phyloP scores from a whole-genome alignment of 2,797 vertebrate species.

The Oryzias dopingdopingensis region DNA sequence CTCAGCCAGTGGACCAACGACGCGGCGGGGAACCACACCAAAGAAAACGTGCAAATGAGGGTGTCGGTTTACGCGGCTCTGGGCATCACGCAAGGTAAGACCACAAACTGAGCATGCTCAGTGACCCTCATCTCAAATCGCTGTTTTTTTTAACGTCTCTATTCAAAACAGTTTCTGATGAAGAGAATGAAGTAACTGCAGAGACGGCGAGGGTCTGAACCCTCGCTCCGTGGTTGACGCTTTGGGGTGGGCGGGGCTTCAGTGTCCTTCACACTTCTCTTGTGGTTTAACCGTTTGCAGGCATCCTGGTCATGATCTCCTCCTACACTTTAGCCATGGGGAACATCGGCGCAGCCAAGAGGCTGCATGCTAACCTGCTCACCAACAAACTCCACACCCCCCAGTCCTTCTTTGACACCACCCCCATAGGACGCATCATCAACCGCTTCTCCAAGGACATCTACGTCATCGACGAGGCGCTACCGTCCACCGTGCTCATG shows the following conservation, averaged over 20 bases:
- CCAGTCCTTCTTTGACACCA: conserved; percentile 96
- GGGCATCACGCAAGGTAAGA: conserved; percentile 90
- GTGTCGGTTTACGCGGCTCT: conserved; percentile 90
- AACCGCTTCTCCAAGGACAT: conserved; percentile 98
- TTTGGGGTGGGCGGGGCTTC: conserved; percentile 1
- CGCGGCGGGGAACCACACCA: conserved; percentile 57
- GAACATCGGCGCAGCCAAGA: conserved; percentile 83
- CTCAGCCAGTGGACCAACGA: conserved; percentile 94
- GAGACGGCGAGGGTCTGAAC: too few relatives aligned
- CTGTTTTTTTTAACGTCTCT: too few relatives aligned
- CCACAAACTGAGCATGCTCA: not conserved
- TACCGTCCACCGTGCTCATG: conserved; percentile 87
- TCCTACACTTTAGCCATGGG: conserved; percentile 88
- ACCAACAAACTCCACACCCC: conserved; percentile 90
- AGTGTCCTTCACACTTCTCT: conserved; percentile 19
- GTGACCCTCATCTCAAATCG: not conserved
- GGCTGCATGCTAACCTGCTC: conserved; percentile 84
- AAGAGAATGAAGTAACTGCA: too few relatives aligned
- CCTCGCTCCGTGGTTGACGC: too few relatives aligned
- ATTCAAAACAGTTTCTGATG: too few relatives aligned
- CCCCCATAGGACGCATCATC: conserved; percentile 91
- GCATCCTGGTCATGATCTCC: conserved; percentile 85
- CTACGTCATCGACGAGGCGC: conserved; percentile 88
- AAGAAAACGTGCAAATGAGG: conserved; percentile 72
- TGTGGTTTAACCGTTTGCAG: conserved; percentile 62